Conservation (phyloP, 2,888 invertebrate genomes). For the Harpagoxenus sublaevis region DNA sequence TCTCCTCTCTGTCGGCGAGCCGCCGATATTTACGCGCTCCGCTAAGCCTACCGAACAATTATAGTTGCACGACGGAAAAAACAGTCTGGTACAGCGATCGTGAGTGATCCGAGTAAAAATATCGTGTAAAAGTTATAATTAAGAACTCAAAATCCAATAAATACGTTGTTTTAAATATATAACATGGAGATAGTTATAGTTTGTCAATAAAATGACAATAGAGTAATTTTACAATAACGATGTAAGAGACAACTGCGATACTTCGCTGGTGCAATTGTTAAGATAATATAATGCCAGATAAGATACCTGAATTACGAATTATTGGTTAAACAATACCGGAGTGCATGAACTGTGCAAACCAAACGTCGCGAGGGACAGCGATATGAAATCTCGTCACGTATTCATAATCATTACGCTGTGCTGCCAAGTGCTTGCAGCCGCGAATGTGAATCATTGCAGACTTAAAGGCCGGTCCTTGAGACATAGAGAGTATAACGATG, state of each 20-base stretch:
- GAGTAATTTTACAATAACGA: neutral
- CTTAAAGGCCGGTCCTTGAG: conserved; percentile 52
- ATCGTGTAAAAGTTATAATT: neutral
- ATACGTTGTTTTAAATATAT: neutral
- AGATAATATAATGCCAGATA: neutral
- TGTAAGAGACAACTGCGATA: neutral
- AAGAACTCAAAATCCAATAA: neutral
- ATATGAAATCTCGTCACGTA: conserved; percentile 32
- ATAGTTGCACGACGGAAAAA: neutral
- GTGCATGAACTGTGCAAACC: neutral
- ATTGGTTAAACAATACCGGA: neutral
- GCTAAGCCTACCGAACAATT: neutral
- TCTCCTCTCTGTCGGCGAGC: neutral
- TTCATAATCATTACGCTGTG: conserved; percentile 24
- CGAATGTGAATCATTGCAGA: conserved; percentile 31
- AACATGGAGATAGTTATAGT: neutral
- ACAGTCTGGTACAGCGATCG: neutral
- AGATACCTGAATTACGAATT: neutral
- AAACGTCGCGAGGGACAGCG: neutral
- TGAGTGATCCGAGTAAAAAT: neutral
- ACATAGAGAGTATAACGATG: conserved; percentile 52
- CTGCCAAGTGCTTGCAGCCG: conserved; percentile 16
- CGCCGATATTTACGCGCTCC: conserved; percentile 12
- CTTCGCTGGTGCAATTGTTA: neutral
- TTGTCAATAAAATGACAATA: neutral